Percentiles rank a stretch among this genome's conserved stretches.
Conservation (phyloP, 2,888 invertebrate genomes). For the Tipula lateralis region DNA sequence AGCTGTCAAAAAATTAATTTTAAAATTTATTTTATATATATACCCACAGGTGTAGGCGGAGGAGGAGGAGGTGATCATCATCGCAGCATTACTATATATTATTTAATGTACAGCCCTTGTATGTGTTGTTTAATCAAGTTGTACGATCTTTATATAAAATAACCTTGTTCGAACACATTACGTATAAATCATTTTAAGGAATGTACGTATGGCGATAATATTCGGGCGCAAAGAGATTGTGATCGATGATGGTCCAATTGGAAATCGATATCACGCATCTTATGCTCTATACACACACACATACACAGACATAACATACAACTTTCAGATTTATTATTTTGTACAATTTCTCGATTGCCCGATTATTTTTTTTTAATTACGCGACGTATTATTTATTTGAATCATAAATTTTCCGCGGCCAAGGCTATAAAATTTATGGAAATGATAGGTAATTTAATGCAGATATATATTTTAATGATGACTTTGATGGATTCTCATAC, state of each 20-base stretch:
- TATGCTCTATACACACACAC: no score
- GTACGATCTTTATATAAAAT: not conserved
- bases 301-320: not conserved
- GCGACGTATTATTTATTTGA: not conserved
- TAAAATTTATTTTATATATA: not conserved
- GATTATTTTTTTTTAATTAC: not conserved
- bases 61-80: not conserved
- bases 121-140: not conserved
- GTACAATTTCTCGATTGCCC: not conserved
- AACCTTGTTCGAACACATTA: no score
- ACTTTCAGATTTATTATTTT: not conserved
- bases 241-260: not conserved
- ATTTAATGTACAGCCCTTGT: not conserved
- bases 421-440: slow-evolving; percentile 4
- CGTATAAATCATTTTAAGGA: not conserved
- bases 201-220: not conserved
- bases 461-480: not conserved
- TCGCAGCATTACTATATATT: not conserved
- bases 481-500: not conserved
- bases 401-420: not conserved
- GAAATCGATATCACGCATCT: not conserved
- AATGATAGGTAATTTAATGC: slow-evolving; percentile 13
- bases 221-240: not conserved
- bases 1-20: not conserved
- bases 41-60: not conserved